These are phyloP conservation scores for Galerucella pusilla DNA, from an alignment of 2,888 invertebrate species.

Conservation along the genomic window DNA sequence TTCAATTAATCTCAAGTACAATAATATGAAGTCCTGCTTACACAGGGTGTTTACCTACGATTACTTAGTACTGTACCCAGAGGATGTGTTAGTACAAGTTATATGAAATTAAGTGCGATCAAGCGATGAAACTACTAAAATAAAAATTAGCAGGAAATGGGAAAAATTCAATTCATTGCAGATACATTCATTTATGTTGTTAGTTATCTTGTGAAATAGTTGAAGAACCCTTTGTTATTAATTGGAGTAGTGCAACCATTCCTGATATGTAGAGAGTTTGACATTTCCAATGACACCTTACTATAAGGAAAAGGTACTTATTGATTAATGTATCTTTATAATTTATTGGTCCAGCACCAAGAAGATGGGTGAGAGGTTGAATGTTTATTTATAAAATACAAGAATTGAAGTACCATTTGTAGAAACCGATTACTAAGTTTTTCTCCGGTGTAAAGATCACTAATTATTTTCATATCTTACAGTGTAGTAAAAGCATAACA, in stretches of 20 bases:
- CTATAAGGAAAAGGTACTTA: constrained; percentile 65
- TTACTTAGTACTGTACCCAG: background rate
- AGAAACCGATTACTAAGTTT: too few relatives aligned
- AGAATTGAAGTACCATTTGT: too few relatives aligned
- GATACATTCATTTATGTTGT: constrained; percentile 25
- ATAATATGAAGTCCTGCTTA: too few relatives aligned
- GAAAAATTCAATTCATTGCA: constrained; percentile 29
- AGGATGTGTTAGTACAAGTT: constrained; percentile 21
- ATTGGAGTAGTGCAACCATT: constrained; percentile 11
- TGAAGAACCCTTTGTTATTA: constrained; percentile 10
- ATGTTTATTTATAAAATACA: too few relatives aligned
- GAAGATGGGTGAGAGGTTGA: background rate
- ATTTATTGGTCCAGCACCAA: constrained; percentile 38
- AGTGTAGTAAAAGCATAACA: too few relatives aligned
- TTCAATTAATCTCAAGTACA: too few relatives aligned
- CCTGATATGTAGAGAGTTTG: constrained; percentile 34
- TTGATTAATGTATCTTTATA: constrained; percentile 34
- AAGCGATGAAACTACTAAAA: constrained; percentile 35
- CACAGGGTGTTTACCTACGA: background rate
- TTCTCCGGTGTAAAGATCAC: too few relatives aligned
- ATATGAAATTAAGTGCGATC: constrained; percentile 28
- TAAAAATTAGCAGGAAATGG: constrained; percentile 25
- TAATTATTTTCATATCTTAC: too few relatives aligned
- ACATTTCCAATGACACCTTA: constrained; percentile 68
- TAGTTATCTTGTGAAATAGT: constrained; percentile 12